Evolutionary conservation across 1,140 invertebrate genomes (phyloP).

Genomic region (Mercenaria mercenaria): DNA sequence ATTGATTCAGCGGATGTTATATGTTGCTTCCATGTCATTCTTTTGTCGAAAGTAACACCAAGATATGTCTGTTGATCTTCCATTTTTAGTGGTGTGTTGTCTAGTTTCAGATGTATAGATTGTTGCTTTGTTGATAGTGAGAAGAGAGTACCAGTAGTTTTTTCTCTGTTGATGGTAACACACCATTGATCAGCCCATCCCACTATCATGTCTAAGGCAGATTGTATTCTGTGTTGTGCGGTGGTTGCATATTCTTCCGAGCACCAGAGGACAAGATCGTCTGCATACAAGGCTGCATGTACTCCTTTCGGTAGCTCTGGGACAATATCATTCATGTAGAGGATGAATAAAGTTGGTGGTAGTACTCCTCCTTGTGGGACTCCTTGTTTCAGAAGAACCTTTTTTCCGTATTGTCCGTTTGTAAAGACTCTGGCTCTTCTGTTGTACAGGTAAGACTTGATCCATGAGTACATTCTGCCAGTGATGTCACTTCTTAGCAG

Average conservation of each 20-base stretch:
- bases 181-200: constrained; percentile 59
- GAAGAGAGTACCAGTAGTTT: constrained; percentile 53
- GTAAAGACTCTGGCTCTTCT: constrained; percentile 35
- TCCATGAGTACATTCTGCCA: constrained; percentile 19
- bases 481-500: background rate
- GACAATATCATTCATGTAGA: constrained; percentile 15
- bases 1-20: constrained; percentile 24
- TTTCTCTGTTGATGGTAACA: constrained; percentile 59
- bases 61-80: constrained; percentile 37
- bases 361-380: background rate
- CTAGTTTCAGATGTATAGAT: constrained; percentile 17
- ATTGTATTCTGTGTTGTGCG: background rate
- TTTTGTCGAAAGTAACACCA: constrained; percentile 7
- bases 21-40: constrained; percentile 52
- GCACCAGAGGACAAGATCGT: background rate
- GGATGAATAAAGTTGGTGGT: background rate
- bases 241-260: background rate
- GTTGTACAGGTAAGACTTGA: constrained; percentile 6
- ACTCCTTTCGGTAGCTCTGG: background rate
- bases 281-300: background rate
- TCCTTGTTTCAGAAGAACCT: background rate
- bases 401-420: background rate
- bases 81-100: background rate
- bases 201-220: constrained; percentile 5
- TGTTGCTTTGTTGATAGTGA: constrained; percentile 63